Percentiles rank a stretch among this genome's conserved stretches.
Conservation (phyloP, 2,113 vertebrate genomes). For the Phainopepla nitens region DNA sequence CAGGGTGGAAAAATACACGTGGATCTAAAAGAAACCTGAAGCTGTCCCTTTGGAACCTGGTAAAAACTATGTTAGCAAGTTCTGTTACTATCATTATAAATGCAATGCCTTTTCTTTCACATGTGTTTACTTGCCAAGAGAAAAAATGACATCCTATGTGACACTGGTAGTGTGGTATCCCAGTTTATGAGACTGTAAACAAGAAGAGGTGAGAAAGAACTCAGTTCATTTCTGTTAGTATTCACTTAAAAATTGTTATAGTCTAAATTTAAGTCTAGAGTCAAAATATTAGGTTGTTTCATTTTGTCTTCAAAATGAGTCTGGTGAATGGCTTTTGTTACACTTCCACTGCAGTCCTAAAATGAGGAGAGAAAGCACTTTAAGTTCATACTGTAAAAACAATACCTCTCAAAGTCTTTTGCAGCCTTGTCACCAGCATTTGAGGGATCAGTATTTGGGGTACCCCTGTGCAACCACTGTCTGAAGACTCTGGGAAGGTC, state of each 20-base stretch:
- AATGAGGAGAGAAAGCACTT: not conserved
- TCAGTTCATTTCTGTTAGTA: not conserved
- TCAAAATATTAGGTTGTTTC: not conserved
- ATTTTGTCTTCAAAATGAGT: not conserved
- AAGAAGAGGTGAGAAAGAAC: constrained; percentile 26
- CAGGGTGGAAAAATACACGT: not conserved
- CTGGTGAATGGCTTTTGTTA: not conserved
- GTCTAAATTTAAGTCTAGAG: constrained; percentile 8
- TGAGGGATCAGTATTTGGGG: not conserved
- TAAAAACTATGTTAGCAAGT: constrained; percentile 20
- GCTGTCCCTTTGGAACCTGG: constrained; percentile 15
- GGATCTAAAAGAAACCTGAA: constrained; percentile 29
- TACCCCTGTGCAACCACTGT: not conserved
- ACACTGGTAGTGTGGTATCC: constrained; percentile 59
- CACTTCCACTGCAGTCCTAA: not conserved
- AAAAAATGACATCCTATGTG: constrained; percentile 51
- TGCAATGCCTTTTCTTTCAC: constrained; percentile 37
- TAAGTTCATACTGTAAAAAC: not conserved
- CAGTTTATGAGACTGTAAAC: constrained; percentile 50
- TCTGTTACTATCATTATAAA: constrained; percentile 40
- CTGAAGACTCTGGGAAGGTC: not conserved
- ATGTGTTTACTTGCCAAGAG: constrained; percentile 60
- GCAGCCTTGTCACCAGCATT: not conserved
- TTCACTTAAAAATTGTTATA: not conserved
- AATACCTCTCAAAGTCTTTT: not conserved